These are phyloP conservation scores for Capitella teleta DNA, from an alignment of 1,140 invertebrate genomes.

Conservation along the genomic window DNA sequence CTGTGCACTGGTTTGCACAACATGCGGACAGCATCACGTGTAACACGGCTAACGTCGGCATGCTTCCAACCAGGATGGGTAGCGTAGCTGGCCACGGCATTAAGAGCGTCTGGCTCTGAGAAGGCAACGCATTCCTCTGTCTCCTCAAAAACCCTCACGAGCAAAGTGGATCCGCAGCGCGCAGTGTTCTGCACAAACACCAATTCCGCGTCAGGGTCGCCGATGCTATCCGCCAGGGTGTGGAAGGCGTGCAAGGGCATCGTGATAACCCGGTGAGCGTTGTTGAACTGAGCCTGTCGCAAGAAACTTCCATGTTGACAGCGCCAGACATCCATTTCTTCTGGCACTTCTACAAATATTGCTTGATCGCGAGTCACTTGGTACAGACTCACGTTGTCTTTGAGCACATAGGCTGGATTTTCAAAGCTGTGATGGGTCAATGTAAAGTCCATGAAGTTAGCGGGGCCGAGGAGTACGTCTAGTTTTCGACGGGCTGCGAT, in stretches of 20 bases:
- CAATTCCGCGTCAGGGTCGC: constrained; percentile 6
- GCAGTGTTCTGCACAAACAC: constrained; percentile 9
- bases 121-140: constrained; percentile 4
- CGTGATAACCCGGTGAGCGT: neutral
- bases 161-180: constrained; percentile 9
- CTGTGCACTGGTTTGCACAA: constrained; percentile 10
- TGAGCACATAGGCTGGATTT: constrained; percentile 3
- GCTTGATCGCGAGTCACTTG: constrained; percentile 4
- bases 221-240: constrained; percentile 5
- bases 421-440: constrained; percentile 4
- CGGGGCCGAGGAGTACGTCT: neutral
- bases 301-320: neutral
- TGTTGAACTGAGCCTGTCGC: constrained; percentile 4
- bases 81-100: neutral
- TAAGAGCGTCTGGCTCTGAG: neutral
- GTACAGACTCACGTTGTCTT: constrained; percentile 4
- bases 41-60: neutral
- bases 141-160: constrained; percentile 5
- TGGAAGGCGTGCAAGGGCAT: constrained; percentile 1
- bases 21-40: neutral
- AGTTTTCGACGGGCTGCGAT: neutral
- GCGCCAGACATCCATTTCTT: constrained; percentile 1
- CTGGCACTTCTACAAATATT: constrained; percentile 8
- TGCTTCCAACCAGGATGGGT: neutral
- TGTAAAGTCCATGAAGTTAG: neutral